Conservation (phyloP, 2,113 vertebrate species). For the Lepus americanus region DNA sequence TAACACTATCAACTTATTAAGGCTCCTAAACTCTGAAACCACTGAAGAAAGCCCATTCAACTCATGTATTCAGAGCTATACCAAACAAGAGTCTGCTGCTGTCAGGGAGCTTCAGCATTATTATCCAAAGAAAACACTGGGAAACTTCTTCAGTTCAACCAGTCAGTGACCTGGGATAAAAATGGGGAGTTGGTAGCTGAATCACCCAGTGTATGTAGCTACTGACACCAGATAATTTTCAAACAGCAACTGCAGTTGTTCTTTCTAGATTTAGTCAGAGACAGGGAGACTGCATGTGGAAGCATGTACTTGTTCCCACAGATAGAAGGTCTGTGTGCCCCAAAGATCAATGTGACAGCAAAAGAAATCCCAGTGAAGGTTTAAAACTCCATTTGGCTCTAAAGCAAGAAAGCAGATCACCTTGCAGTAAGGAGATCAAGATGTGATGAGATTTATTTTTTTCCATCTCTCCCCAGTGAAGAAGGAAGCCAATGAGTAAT, state of each 20-base stretch:
- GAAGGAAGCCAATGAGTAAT: background rate
- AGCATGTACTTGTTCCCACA: constrained; percentile 46
- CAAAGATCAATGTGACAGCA: constrained; percentile 35
- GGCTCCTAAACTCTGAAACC: background rate
- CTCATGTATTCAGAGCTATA: background rate
- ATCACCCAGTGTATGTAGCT: background rate
- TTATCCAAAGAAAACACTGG: background rate
- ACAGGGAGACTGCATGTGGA: background rate
- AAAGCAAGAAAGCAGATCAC: constrained; percentile 15
- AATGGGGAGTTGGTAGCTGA: background rate
- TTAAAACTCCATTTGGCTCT: background rate
- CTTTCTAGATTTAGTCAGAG: constrained; percentile 61
- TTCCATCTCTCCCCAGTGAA: constrained; percentile 40
- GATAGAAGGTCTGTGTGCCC: background rate
- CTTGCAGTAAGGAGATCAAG: background rate
- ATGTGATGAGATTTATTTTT: constrained; percentile 24
- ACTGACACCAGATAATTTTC: constrained; percentile 4
- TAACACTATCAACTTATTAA: background rate
- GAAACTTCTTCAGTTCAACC: background rate
- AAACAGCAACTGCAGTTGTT: background rate
- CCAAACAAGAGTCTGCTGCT: background rate
- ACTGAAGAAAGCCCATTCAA: background rate
- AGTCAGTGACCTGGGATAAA: background rate
- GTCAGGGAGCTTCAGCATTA: background rate
- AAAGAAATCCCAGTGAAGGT: constrained; percentile 44